phyloP scores from a whole-genome alignment of 1,140 invertebrate genomes.

The Aphelinus certus region DNA sequence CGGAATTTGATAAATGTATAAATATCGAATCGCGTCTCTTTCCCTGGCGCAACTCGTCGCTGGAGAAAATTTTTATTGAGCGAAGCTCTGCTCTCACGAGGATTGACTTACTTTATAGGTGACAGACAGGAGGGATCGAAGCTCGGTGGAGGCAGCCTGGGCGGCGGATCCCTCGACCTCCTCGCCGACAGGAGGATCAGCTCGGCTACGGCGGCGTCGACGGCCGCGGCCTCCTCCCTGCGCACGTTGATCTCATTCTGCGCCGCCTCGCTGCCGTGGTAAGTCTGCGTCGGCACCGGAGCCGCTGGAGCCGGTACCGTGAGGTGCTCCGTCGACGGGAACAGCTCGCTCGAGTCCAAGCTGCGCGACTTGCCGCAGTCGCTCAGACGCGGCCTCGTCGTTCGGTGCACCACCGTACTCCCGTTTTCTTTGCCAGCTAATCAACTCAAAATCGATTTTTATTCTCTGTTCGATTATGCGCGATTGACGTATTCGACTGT shows the following conservation, averaged over 20 bases:
- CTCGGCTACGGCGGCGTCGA: neutral
- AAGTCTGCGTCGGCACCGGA: neutral
- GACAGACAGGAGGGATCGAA: slow-evolving; percentile 21
- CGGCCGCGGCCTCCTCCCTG: slow-evolving; percentile 7
- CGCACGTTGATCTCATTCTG: slow-evolving; percentile 31
- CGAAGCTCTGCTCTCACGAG: too few relatives aligned
- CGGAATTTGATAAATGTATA: too few relatives aligned
- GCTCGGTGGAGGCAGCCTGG: neutral
- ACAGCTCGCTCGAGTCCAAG: slow-evolving; percentile 82
- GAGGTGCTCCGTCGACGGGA: slow-evolving; percentile 63
- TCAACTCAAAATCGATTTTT: neutral
- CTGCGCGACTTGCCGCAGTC: slow-evolving; percentile 85
- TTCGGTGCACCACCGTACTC: slow-evolving; percentile 49
- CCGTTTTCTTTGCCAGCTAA: neutral
- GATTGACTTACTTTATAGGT: slow-evolving; percentile 33
- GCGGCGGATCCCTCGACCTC: neutral
- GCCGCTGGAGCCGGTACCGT: neutral
- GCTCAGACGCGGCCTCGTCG: slow-evolving; percentile 69
- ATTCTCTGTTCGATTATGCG: neutral
- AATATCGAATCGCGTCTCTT: too few relatives aligned
- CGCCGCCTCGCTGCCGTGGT: neutral
- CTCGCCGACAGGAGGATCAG: too few relatives aligned
- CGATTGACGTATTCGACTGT: too few relatives aligned
- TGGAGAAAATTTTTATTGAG: too few relatives aligned
- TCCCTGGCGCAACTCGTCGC: too few relatives aligned